Conservation (phyloP, 2,113 vertebrate genomes). For the Osmerus eperlanus region DNA sequence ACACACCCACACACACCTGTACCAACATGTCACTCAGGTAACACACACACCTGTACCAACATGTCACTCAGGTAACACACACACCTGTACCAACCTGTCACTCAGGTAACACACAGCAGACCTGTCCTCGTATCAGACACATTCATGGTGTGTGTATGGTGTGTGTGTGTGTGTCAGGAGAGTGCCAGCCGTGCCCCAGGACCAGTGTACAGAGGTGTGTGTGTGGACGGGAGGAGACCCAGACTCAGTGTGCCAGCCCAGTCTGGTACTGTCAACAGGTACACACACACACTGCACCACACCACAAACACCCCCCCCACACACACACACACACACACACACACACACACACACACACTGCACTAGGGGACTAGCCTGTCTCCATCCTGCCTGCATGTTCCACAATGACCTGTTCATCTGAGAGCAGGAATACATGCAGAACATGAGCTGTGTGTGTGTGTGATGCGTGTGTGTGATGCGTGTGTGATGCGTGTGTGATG, state of each 20-base stretch:
- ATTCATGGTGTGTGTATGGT: no score
- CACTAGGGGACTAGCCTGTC: neutral
- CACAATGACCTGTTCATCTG: neutral
- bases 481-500: no score
- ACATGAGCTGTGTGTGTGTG: no score
- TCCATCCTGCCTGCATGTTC: neutral
- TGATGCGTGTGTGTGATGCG: no score
- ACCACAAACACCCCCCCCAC: neutral
- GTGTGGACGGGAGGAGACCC: conserved; percentile 77
- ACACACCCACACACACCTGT: no score
- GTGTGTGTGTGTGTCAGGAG: conserved; percentile 56
- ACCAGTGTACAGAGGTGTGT: conserved; percentile 88
- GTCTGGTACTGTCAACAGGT: conserved; percentile 87
- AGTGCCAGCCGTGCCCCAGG: conserved; percentile 84
- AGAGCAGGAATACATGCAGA: no score
- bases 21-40: no score
- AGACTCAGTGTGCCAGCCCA: conserved; percentile 86
- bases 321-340: neutral
- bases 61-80: no score
- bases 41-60: no score
- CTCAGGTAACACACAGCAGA: no score
- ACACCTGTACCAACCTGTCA: no score
- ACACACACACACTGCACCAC: neutral
- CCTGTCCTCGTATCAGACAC: no score
- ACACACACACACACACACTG: neutral